A percentile compares a stretch with the other conserved stretches of the same genome.
phyloP scores from a whole-genome alignment of 2,113 vertebrate species.

The Percina caprodes region DNA sequence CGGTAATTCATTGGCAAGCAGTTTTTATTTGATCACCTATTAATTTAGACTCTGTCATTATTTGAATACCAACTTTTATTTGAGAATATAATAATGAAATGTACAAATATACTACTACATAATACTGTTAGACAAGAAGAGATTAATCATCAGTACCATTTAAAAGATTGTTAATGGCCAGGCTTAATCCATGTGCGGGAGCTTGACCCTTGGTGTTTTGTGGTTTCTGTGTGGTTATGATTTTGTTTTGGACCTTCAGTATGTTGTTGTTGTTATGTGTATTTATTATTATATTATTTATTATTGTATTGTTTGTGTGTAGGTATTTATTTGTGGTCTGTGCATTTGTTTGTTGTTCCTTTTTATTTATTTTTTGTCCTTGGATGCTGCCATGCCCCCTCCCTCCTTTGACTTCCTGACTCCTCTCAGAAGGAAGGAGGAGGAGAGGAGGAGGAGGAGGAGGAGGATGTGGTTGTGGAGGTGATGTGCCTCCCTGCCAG shows the following conservation, averaged over 20 bases:
- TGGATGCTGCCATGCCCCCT: conserved; percentile 37
- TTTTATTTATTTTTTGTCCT: conserved; percentile 44
- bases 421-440: conserved; percentile 72
- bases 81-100: too few relatives aligned
- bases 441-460: conserved; percentile 35
- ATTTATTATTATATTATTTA: conserved; percentile 60
- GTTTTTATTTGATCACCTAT: too few relatives aligned
- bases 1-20: too few relatives aligned
- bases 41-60: too few relatives aligned
- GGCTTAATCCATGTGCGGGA: conserved; percentile 27
- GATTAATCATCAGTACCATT: not conserved
- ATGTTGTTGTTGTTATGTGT: conserved; percentile 19
- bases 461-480: conserved; percentile 61
- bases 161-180: not conserved
- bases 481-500: conserved; percentile 75
- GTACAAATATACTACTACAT: too few relatives aligned
- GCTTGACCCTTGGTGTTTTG: conserved; percentile 16
- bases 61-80: too few relatives aligned
- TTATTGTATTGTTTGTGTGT: conserved; percentile 22
- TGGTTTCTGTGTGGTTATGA: not conserved
- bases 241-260: conserved; percentile 22
- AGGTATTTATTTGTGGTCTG: conserved; percentile 62
- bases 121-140: not conserved
- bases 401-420: conserved; percentile 48
- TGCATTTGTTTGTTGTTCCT: conserved; percentile 58